Conservation (phyloP, 2,888 invertebrate species). For the Thecophora atra region DNA sequence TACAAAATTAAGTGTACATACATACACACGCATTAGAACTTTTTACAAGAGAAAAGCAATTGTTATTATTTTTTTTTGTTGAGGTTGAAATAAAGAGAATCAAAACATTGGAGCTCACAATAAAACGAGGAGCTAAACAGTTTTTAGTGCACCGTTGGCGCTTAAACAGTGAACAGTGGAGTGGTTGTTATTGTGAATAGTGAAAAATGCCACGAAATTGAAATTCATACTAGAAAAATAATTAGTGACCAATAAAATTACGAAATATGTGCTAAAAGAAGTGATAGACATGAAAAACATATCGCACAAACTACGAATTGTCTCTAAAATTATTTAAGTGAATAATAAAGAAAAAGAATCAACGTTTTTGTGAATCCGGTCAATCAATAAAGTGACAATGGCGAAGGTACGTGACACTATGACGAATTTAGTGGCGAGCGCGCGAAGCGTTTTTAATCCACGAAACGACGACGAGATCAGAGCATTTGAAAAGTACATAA, state of each 20-base stretch:
- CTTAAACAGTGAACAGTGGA: no score
- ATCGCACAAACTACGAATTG: background rate
- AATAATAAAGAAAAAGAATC: background rate
- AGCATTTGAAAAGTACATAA: constrained; percentile 47
- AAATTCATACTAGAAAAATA: background rate
- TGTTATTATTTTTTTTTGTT: no score
- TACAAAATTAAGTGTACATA: no score
- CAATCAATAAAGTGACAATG: constrained; percentile 39
- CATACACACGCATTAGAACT: no score
- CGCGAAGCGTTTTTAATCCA: constrained; percentile 49
- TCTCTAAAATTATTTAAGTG: background rate
- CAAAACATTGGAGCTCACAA: no score
- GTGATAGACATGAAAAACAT: background rate
- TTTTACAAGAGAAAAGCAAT: no score
- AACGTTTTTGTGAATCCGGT: background rate
- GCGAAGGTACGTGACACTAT: constrained; percentile 45
- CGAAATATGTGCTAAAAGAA: no score
- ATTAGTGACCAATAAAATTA: background rate
- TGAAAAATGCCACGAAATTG: no score
- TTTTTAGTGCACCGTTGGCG: no score
- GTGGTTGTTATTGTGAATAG: no score
- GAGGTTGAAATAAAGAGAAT: no score
- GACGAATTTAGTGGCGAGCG: constrained; percentile 47
- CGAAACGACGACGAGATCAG: constrained; percentile 46
- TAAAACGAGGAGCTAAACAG: no score